Base-by-base conservation (phyloP, 2,888 invertebrate genomes). In the Slavum lentiscoides region DNA sequence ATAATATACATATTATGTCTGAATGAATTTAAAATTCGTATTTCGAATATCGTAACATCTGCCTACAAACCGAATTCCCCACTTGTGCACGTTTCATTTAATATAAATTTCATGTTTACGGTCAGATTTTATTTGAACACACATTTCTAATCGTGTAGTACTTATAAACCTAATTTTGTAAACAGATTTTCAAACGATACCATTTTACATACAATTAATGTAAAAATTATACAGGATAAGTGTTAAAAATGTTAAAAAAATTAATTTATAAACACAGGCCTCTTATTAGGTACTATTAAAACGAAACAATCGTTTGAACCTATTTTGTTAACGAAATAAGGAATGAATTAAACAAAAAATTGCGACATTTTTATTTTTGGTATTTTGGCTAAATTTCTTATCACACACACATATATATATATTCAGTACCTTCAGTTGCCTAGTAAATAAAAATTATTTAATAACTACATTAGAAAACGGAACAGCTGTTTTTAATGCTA, bases 401-500 rank as follows among this genome's bases (percentile, higher is more conserved):
- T 55, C 55, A 55, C 55, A 53, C 11, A 55, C 19, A 55, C 37
- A 64, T 37, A n/a, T 3, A 64, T 39, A 64, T 37, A 19, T 19
- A 19, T 19, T 15, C 49, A 0, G 49, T 15, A 67, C 21, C 19
- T 67, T 67, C 43, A 23, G 15, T 23, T 49, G 13, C 43, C 15
- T n/a, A 23, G 15, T 19, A 17, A 43, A 0, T 21, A 66, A 66
- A 39, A 9, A 43, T 4, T 4, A 30, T 2, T 30, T 30, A 30
- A 30, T 30, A 61, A 72, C 43, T 43, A 30, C n/a, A 62, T 61
- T 62, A 73, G 43, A 61, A 61, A 61, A 62, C 23, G 61, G 15
- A 49, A 73, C 61, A 61, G 23, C 61, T 62, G 43, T 49, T 73
- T 61, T 61, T 23, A 72, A 37, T 73, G 43, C 19, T 49, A 73